A percentile compares a stretch with the other conserved stretches of the same genome.
Conservation (phyloP, 1,140 invertebrate genomes). For the Drosophila subobscura region DNA sequence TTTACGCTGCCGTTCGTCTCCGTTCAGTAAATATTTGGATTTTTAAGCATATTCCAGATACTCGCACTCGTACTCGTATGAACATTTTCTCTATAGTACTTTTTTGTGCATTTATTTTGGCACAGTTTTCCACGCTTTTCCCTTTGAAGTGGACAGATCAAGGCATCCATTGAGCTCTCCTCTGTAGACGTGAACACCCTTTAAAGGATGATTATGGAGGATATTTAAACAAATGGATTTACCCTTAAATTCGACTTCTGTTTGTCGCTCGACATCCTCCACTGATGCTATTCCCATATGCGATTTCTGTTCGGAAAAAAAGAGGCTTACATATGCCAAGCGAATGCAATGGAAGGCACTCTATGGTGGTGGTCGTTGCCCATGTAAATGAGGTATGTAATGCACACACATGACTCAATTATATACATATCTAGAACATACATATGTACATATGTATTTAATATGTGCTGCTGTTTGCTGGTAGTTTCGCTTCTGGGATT, state of each 20-base stretch:
- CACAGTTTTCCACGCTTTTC: neutral
- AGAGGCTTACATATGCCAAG: constrained; percentile 16
- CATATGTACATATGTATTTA: constrained; percentile 1
- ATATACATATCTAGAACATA: constrained; percentile 16
- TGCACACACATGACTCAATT: constrained; percentile 1
- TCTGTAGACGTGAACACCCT: no score
- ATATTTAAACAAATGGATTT: no score
- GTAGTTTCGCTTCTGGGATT: constrained; percentile 51
- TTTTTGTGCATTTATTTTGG: neutral
- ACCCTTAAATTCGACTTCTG: no score
- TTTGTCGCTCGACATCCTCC: no score
- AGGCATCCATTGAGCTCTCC: no score
- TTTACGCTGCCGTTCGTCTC: constrained; percentile 48
- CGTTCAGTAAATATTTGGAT: constrained; percentile 69
- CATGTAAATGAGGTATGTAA: constrained; percentile 50
- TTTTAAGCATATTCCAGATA: constrained; percentile 72
- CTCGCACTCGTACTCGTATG: no score
- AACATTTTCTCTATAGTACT: constrained; percentile 38
- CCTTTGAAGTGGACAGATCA: neutral
- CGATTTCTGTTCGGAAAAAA: neutral
- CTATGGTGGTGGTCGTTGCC: neutral
- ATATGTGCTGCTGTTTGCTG: constrained; percentile 23
- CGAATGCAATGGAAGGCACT: neutral
- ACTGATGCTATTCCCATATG: constrained; percentile 1
- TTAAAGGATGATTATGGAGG: constrained; percentile 6